Base-by-base conservation (phyloP, 1,140 invertebrate species). In the Plectrocnemia conspersa region DNA sequence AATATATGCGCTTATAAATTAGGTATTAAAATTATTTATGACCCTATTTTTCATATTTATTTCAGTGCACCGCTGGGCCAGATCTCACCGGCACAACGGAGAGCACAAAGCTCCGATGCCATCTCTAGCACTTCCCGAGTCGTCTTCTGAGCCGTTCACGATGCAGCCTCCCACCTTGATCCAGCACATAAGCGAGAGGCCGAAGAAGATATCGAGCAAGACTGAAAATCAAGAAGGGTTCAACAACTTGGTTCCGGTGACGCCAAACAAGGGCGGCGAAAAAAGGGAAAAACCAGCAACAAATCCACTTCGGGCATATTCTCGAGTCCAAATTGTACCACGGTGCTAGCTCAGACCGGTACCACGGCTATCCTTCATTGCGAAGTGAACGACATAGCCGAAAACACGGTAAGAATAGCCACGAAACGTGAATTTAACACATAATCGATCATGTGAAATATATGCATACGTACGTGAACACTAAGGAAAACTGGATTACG, bases 321-420 rank as follows among this genome's bases (percentile, higher is more conserved):
- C 70, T 72, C 79, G 54, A 80, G 79, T 59, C 73, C 76, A 35
- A 82, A 82, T 65, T 79, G 78, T 66, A 81, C 78, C 24, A 74
- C 76, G 54, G 74, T 82, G 59, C 71, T 78, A 64, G 79, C 78
- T 27, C 80, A 82, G 65, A 79, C 78, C 57, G 77, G 78, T 27
- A 80, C 78, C 6, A 80, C 78, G 32, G 78, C 79, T 36, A 71
- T 79, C 54, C 65, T 82, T 24, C 79, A 80, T 58, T 82, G 80
- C 65, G 77, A 79, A 73, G 79, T 81, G 58, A 75, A 74, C 54
- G 79, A 80, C 64, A 77, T 80, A 18, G 79, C 78, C 2, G 79
- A 81, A 62, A 79, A 79, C 59, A 78, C 77, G 68, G 80, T 82
- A 67, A 60, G 53, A 52, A 41, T 48, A 22, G n/a, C n/a, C n/a